Conservation (phyloP, 2,797 vertebrate genomes). For the Acanthis flammea region DNA sequence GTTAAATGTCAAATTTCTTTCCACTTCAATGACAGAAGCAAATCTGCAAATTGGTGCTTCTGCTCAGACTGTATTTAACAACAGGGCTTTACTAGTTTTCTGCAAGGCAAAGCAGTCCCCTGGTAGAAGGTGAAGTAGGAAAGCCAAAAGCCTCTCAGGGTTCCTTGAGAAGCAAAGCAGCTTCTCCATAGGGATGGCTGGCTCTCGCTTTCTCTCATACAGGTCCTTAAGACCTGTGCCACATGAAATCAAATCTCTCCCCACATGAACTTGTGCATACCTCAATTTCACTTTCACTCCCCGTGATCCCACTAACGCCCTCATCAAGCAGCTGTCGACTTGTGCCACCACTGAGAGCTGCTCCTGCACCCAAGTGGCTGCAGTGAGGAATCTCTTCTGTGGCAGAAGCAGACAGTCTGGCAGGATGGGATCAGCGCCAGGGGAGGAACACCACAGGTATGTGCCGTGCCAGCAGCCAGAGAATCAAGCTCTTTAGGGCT, state of each 20-base stretch:
- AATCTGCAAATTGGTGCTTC: background rate
- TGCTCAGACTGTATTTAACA: background rate
- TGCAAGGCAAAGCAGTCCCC: background rate
- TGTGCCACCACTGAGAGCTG: background rate
- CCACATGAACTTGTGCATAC: background rate
- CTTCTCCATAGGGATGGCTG: background rate
- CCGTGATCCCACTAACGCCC: background rate
- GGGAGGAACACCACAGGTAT: fast-evolving
- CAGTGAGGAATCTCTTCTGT: background rate
- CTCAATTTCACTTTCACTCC: background rate
- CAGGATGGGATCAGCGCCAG: fast-evolving
- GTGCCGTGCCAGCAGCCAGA: fast-evolving
- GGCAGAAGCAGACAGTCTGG: background rate
- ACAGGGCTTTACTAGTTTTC: background rate
- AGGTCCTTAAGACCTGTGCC: background rate
- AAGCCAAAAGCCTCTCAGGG: background rate
- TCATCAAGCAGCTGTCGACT: background rate
- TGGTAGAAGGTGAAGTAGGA: background rate
- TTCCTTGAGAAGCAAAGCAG: background rate
- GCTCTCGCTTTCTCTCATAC: background rate
- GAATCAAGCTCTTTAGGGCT: background rate
- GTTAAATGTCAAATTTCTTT: background rate
- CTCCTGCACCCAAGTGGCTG: slow-evolving; percentile 15
- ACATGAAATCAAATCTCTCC: background rate
- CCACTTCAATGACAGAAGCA: background rate